These are phyloP conservation scores for Pogoniulus pusillus DNA, from an alignment of 2,797 vertebrate genomes.

Conservation along the genomic window DNA sequence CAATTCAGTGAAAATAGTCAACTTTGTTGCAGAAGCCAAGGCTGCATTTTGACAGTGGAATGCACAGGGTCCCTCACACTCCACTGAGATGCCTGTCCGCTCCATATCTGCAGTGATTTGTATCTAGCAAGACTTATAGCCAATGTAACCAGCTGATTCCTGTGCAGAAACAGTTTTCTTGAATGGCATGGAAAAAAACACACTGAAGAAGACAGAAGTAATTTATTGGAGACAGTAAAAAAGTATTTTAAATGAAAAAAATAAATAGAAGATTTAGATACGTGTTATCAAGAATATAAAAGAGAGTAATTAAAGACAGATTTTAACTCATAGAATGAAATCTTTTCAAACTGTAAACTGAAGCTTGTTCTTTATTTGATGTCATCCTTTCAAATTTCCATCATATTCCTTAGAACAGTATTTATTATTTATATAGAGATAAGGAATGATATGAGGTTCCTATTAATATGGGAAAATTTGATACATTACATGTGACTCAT, in stretches of 20 bases:
- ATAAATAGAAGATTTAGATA: background rate
- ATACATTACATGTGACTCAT: background rate
- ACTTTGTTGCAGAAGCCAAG: background rate
- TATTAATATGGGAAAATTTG: background rate
- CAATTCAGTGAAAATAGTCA: background rate
- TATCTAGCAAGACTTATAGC: background rate
- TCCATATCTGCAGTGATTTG: background rate
- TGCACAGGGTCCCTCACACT: background rate
- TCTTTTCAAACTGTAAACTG: background rate
- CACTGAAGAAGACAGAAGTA: background rate
- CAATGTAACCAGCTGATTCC: background rate
- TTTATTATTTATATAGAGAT: background rate
- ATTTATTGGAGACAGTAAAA: background rate
- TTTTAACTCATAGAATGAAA: background rate
- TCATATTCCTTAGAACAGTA: background rate
- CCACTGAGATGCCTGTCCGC: background rate
- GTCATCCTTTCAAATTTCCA: background rate
- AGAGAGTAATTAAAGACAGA: background rate
- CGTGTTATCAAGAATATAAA: background rate
- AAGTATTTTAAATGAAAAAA: background rate
- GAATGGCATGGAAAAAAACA: background rate
- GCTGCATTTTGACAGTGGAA: background rate
- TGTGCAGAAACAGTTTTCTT: background rate
- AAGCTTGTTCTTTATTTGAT: background rate
- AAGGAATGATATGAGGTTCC: background rate